These are phyloP conservation scores for Pelusios castaneus DNA, from an alignment of 2,113 vertebrate genomes.

Conservation along the genomic window DNA sequence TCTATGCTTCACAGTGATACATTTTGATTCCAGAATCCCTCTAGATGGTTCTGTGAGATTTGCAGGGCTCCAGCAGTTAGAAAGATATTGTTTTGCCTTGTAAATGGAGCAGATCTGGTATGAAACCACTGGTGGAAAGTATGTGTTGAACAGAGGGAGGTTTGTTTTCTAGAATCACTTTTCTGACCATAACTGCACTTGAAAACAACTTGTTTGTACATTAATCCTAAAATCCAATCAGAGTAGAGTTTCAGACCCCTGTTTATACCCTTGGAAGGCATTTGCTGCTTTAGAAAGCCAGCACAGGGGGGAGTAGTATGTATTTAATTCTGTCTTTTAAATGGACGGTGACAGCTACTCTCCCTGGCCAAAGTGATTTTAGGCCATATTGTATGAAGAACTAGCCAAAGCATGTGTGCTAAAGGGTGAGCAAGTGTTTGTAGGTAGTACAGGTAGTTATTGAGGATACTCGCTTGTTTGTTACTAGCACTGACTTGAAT, in stretches of 20 bases:
- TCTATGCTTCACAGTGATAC: background rate
- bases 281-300: background rate
- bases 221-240: conserved; percentile 28
- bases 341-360: background rate
- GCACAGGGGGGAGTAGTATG: background rate
- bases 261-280: background rate
- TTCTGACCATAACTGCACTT: background rate
- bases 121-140: background rate
- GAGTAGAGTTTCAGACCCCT: background rate
- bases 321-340: background rate
- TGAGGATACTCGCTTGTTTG: background rate
- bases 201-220: background rate
- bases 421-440: background rate
- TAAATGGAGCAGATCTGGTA: background rate
- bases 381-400: background rate
- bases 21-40: background rate
- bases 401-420: background rate
- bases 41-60: conserved; percentile 7
- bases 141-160: background rate
- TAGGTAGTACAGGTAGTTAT: background rate
- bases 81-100: background rate
- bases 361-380: background rate
- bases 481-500: background rate
- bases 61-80: background rate
- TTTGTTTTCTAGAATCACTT: background rate